phyloP scores from a whole-genome alignment of 2,888 invertebrate genomes.

The Arctia plantaginis region DNA sequence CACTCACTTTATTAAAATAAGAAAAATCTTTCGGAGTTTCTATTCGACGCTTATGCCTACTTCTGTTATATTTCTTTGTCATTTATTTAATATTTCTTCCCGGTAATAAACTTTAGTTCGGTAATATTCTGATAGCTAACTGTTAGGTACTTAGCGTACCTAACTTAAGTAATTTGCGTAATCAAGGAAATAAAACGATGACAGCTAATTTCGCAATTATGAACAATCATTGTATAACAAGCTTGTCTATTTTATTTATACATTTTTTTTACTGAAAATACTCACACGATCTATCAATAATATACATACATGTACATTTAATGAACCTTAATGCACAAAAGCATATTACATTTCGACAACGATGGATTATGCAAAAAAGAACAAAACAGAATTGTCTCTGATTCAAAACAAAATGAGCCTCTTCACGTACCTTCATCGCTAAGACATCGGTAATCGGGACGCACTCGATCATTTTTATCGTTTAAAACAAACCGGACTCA shows the following conservation, averaged over 20 bases:
- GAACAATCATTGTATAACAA: neutral
- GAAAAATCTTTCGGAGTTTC: neutral
- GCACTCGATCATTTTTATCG: constrained; percentile 63
- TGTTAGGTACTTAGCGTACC: no score
- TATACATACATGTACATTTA: neutral
- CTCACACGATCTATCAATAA: neutral
- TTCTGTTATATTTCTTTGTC: neutral
- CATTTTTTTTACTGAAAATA: neutral
- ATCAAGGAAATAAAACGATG: neutral
- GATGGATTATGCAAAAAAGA: constrained; percentile 4
- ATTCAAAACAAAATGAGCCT: constrained; percentile 31
- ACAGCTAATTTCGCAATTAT: neutral
- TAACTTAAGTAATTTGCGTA: no score
- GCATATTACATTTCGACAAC: constrained; percentile 2
- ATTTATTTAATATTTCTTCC: neutral
- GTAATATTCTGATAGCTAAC: no score
- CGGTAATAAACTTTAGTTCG: neutral
- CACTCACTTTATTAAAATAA: constrained; percentile 28
- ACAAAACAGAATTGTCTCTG: constrained; percentile 18
- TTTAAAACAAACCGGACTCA: constrained; percentile 69
- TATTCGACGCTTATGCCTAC: neutral
- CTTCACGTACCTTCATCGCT: constrained; percentile 24
- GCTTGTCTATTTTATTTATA: neutral
- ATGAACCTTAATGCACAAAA: neutral
- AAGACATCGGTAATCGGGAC: constrained; percentile 30